phyloP scores from a whole-genome alignment of 2,888 invertebrate species.

The Argyra leucocephala region DNA sequence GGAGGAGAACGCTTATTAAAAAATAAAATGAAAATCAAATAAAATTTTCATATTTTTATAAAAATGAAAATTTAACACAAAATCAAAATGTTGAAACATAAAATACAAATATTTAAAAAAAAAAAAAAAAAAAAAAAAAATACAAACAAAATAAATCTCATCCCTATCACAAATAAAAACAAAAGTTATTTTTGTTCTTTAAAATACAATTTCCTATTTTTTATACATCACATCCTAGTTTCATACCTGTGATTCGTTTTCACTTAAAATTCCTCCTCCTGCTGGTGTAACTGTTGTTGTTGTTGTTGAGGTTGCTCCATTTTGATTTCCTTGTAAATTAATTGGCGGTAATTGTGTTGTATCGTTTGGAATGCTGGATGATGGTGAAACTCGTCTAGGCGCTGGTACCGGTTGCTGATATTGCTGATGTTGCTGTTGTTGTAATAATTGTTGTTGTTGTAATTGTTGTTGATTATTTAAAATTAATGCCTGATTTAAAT shows the following conservation, averaged over 20 bases:
- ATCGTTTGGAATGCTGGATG: slow-evolving; percentile 45
- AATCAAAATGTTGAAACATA: no score
- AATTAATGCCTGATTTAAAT: slow-evolving; percentile 21
- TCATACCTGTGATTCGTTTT: slow-evolving; percentile 25
- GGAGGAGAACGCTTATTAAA: no score
- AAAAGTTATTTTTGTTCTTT: no score
- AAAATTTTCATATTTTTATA: no score
- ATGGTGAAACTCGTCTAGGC: slow-evolving; percentile 43
- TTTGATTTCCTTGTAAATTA: slow-evolving; percentile 21
- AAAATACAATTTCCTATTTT: no score
- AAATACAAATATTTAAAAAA: no score
- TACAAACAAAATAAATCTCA: neutral
- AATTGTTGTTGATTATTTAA: slow-evolving; percentile 24
- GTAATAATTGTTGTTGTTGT: slow-evolving; percentile 28
- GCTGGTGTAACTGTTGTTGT: no score
- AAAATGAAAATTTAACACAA: no score
- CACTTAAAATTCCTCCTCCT: slow-evolving; percentile 22
- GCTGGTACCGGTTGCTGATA: slow-evolving; percentile 41
- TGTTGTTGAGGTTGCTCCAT: slow-evolving; percentile 23
- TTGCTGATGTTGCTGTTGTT: slow-evolving; percentile 25
- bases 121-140: no score
- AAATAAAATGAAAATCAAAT: no score
- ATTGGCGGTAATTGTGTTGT: slow-evolving; percentile 17
- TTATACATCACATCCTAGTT: neutral
- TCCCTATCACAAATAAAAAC: neutral